Evolutionary conservation across 2,888 invertebrate genomes (phyloP).

Genomic region (Epiperipatus broadwayi): DNA sequence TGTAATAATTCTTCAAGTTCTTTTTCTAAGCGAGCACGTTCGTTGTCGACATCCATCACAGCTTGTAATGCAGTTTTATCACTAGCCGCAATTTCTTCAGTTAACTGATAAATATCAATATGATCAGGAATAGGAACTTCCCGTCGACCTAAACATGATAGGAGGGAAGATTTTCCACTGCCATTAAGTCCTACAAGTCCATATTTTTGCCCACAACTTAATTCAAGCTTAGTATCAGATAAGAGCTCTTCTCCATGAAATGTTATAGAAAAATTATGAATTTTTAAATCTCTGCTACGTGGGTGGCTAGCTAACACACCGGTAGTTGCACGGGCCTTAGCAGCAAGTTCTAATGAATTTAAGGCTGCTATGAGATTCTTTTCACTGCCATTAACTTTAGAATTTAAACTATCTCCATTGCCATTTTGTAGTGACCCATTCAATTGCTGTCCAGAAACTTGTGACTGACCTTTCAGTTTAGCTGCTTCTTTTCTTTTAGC

Average conservation of each 20-base stretch:
- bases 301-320: constrained; percentile 88
- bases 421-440: too few relatives aligned
- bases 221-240: constrained; percentile 81
- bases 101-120: constrained; percentile 91
- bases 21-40: constrained; percentile 69
- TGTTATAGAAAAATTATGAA: constrained; percentile 85
- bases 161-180: constrained; percentile 86
- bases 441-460: too few relatives aligned
- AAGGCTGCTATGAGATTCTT: constrained; percentile 21
- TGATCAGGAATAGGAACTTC: constrained; percentile 88
- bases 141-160: constrained; percentile 73
- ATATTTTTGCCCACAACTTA: constrained; percentile 91
- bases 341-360: constrained; percentile 52
- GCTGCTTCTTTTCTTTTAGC: constrained; percentile 92
- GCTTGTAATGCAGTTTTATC: constrained; percentile 84
- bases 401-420: constrained; percentile 19
- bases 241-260: constrained; percentile 93
- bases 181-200: constrained; percentile 95
- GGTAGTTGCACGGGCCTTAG: constrained; percentile 79
- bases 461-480: constrained; percentile 36
- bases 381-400: constrained; percentile 19
- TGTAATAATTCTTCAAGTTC: constrained; percentile 72
- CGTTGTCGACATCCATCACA: constrained; percentile 96
- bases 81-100: constrained; percentile 93
- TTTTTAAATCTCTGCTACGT: constrained; percentile 84